Conservation (phyloP, 1,140 invertebrate species). For the Whitmania pigra region DNA sequence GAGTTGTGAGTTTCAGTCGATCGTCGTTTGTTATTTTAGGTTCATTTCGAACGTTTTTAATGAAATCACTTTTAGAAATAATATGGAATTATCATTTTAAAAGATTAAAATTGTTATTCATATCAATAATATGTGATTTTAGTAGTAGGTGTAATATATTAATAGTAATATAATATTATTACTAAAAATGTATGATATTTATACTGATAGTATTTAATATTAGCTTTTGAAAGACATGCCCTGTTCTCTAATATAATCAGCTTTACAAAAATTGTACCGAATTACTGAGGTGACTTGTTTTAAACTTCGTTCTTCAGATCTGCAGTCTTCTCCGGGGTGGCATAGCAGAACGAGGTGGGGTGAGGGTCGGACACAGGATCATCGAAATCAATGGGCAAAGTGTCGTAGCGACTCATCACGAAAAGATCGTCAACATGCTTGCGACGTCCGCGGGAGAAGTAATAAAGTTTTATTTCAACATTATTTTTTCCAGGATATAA, state of each 20-base stretch:
- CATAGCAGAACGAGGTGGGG: constrained; percentile 93
- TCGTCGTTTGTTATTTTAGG: background rate
- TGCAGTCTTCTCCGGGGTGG: constrained; percentile 92
- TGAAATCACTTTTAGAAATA: background rate
- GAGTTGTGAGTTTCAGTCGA: constrained; percentile 63
- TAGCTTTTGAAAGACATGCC: background rate
- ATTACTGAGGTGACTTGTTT: too few species aligned
- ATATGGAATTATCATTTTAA: background rate
- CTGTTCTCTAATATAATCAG: background rate
- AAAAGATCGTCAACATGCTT: constrained; percentile 95
- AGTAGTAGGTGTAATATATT: too few species aligned
- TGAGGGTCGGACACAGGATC: constrained; percentile 93
- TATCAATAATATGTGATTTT: too few species aligned
- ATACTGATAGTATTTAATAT: background rate
- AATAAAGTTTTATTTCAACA: constrained; percentile 31
- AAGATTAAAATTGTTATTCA: background rate
- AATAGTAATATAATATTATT: too few species aligned
- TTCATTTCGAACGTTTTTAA: background rate
- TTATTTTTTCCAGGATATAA: too few species aligned
- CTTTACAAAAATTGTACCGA: background rate
- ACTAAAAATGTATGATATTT: too few species aligned
- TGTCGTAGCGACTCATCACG: constrained; percentile 96
- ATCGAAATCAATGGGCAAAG: constrained; percentile 97
- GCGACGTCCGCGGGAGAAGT: constrained; percentile 98
- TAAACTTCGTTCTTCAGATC: constrained; percentile 57